A percentile compares a stretch with the other conserved stretches of the same genome.
phyloP scores from a whole-genome alignment of 2,888 invertebrate genomes.

The Andrena bicolor region DNA sequence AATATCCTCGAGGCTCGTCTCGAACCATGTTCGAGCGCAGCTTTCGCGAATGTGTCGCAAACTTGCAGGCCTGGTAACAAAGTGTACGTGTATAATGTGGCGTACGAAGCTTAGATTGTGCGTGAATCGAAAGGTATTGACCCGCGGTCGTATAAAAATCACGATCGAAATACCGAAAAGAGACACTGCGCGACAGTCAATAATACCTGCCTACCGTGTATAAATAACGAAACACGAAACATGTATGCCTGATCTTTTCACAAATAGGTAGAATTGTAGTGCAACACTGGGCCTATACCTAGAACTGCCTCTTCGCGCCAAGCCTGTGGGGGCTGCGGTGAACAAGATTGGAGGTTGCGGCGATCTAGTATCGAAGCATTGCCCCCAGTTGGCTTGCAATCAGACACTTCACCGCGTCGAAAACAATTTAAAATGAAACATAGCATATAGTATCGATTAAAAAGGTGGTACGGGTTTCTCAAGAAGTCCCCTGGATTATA shows the following conservation, averaged over 20 bases:
- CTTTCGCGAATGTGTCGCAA: slow-evolving; percentile 47
- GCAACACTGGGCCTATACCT: background rate
- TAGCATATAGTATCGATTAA: too few species aligned
- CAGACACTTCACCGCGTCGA: too few species aligned
- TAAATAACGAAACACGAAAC: background rate
- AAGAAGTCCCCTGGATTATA: too few species aligned
- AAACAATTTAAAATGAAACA: too few species aligned
- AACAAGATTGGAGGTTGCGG: too few species aligned
- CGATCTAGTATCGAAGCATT: too few species aligned
- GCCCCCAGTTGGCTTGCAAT: too few species aligned
- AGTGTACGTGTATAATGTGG: slow-evolving; percentile 41
- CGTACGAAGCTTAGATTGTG: slow-evolving; percentile 72
- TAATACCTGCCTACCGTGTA: background rate
- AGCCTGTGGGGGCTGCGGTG: too few species aligned
- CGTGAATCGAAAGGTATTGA: slow-evolving; percentile 72
- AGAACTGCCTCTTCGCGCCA: too few species aligned
- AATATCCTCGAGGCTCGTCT: slow-evolving; percentile 6
- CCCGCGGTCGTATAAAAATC: slow-evolving; percentile 32
- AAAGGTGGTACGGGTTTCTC: too few species aligned
- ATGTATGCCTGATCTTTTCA: background rate
- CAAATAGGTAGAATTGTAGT: background rate
- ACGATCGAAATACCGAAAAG: slow-evolving; percentile 24
- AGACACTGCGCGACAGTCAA: slow-evolving; percentile 1
- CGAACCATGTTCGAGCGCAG: slow-evolving; percentile 43
- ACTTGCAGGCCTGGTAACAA: slow-evolving; percentile 29